Evolutionary conservation across 2,888 invertebrate species (phyloP), one percentile per base, ranked within the genome.

Genomic region (Melinaea marsaeus): DNA sequence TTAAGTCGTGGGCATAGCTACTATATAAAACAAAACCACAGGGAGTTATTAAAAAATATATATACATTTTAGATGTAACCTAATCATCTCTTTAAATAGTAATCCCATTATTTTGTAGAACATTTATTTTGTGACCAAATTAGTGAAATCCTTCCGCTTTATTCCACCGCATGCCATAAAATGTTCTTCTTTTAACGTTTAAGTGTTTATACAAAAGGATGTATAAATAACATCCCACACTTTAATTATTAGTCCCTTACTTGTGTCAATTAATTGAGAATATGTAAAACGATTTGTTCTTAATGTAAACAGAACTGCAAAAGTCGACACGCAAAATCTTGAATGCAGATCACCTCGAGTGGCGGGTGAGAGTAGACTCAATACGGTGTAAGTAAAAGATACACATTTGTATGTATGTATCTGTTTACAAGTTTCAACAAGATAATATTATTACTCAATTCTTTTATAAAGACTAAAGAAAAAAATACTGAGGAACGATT

Each of bases 191-290:
- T 73, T 74, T 69, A 74, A 77, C 75, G 71, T 72, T 75, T 72
- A 55, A 67, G 62, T 64, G 74, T 77, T 73, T 75, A 79, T 79
- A 32, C 37, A 32, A 4, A 7, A 33, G 1, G 34, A 11, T 47
- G 45, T 32, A 46, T 58, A 56, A 63, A 63, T 78, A 75, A 75
- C 79, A 66, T 74, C 83, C 83, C 77, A 83, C 83, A 78, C 77
- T 77, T 80, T 83, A 81, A 84, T 84, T 83, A 84, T 79, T 70
- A 75, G 77, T 79, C 75, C 75, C 77, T 78, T 78, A 81, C 79
- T 74, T 73, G 76, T 81, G 76, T 76, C 78, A 83, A 80, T 84
- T 83, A 81, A 80, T 82, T 75, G 75, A 69, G 66, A 62, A 54
- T 66, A 70, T 69, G 67, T 69, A 55, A 45, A 56, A 63, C 67